Evolutionary conservation across 1,140 invertebrate species (phyloP), one percentile per base, ranked within the genome.

Genomic region (Temnothorax curvispinosus): DNA sequence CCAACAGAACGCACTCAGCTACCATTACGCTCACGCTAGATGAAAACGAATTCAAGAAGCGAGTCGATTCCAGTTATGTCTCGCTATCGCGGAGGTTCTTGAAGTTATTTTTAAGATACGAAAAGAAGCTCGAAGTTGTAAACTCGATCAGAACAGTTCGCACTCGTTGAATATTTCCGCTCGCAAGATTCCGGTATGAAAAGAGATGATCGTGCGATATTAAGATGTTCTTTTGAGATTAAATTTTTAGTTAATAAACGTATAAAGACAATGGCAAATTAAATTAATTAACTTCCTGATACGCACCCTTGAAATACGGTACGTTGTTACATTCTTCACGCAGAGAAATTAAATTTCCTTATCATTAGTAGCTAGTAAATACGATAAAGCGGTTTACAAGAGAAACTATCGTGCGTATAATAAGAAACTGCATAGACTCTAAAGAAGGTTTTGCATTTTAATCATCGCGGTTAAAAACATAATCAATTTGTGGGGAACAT

Each of bases 1-100:
- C 56, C 65, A n/a, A 52, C 74, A 67, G 72, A 87, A 88, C 56
- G 78, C 62, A 77, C 80, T 87, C 76, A 77, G 75, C 75, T 54
- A 77, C 56, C 71, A 74, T 75, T 74, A 75, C 41, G 54, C 18
- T 71, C 41, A 38, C 13, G 54, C 54, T 74, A 50, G 69, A 84
- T 84, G 58, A 82, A 82, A 82, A 74, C 54, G 54, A 75, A 84
- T 84, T 84, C 80, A 74, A 82, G 67, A 81, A 81, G 47, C 47
- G n/a, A 60, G 67, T 72, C 54, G 18, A 82, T 74, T 50, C 13
- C 54, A 38, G 41, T 75, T 84, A 60, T 41, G 27, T 84, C 18
- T 47, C 54, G 38, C 52, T 32, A 44, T 72, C 64, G 35, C 27
- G 27, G n/a, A 71, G 9, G 18, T 60, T 41, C 27, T 74, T 74